phyloP scores from a whole-genome alignment of 1,140 invertebrate species.

The Cydia fagiglandana region DNA sequence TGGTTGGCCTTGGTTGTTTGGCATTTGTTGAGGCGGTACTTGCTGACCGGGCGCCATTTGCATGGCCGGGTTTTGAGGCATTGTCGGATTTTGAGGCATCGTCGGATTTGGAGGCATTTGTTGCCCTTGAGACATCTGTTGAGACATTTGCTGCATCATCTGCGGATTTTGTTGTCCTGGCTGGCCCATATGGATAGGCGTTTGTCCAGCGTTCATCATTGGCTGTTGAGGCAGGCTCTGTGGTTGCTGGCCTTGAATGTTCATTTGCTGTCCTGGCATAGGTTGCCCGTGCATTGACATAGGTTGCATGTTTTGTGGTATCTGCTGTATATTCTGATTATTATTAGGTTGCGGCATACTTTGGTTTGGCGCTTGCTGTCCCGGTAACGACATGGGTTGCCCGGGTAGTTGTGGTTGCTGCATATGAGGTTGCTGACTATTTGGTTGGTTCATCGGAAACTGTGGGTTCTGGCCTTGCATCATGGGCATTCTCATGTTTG shows the following conservation, averaged over 20 bases:
- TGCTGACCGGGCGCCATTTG: constrained; percentile 36
- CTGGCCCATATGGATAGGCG: constrained; percentile 44
- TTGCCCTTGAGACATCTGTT: constrained; percentile 43
- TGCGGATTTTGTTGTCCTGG: constrained; percentile 56
- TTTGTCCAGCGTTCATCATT: background rate
- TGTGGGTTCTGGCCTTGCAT: constrained; percentile 61
- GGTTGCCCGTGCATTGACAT: constrained; percentile 42
- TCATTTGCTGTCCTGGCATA: constrained; percentile 53
- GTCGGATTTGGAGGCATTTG: constrained; percentile 34
- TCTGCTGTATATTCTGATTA: constrained; percentile 47
- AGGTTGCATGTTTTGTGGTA: constrained; percentile 59
- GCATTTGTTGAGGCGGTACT: background rate
- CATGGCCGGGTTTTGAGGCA: background rate
- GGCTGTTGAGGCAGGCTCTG: constrained; percentile 65
- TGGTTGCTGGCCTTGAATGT: constrained; percentile 53
- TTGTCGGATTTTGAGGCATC: background rate
- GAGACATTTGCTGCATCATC: constrained; percentile 54
- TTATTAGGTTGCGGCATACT: constrained; percentile 44
- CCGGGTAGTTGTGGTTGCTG: constrained; percentile 52
- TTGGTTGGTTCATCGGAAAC: constrained; percentile 58
- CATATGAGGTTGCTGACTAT: constrained; percentile 45
- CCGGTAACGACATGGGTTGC: constrained; percentile 43
- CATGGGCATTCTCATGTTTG: constrained; percentile 70
- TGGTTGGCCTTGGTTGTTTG: constrained; percentile 42
- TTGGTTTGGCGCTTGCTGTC: constrained; percentile 32